Conservation (phyloP, 2,113 vertebrate species). For the Pteropus alecto region DNA sequence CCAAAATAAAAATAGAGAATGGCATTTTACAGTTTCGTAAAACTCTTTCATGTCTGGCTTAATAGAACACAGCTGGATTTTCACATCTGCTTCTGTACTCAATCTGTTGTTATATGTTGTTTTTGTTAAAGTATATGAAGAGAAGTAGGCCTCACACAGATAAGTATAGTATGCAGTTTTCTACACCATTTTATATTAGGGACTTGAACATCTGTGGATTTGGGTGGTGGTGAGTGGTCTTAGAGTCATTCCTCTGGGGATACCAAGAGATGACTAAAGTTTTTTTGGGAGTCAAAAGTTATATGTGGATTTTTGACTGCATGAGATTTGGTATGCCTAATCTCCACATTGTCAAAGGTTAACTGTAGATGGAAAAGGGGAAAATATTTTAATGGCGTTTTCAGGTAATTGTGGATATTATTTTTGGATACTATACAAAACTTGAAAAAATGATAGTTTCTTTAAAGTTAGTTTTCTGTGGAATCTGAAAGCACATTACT, state of each 20-base stretch:
- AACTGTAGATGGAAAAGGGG: neutral
- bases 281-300: neutral
- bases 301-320: neutral
- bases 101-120: neutral
- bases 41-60: neutral
- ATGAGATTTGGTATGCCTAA: neutral
- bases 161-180: neutral
- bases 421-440: neutral
- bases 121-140: neutral
- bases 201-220: neutral
- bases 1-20: neutral
- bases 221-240: too few relatives aligned
- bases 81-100: neutral
- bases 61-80: neutral
- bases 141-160: neutral
- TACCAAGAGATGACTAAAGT: neutral
- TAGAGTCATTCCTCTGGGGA: neutral
- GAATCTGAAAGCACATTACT: neutral
- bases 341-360: neutral
- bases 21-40: neutral
- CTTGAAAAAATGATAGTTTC: neutral
- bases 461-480: neutral
- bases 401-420: neutral
- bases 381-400: neutral
- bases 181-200: neutral